A percentile compares a stretch with the other conserved stretches of the same genome.
Conservation (phyloP, 2,797 vertebrate genomes). For the Gymnoscopelus braueri region DNA sequence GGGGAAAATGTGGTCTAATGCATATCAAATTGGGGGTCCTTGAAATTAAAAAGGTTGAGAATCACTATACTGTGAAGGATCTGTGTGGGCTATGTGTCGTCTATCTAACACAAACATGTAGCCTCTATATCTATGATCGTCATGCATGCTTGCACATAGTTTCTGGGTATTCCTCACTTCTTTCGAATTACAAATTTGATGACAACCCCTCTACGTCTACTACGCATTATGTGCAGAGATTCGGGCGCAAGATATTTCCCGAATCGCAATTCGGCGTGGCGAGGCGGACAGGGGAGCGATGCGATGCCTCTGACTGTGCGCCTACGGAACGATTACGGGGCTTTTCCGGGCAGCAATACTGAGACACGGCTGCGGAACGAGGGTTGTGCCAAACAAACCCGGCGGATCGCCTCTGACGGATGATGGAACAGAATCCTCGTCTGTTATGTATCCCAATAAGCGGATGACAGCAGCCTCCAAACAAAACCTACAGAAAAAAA, state of each 20-base stretch:
- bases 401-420: slow-evolving; percentile 73
- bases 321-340: slow-evolving; percentile 72
- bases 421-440: slow-evolving; percentile 70
- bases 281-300: slow-evolving; percentile 68
- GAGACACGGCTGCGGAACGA: slow-evolving; percentile 70
- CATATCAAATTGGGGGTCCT: too few relatives aligned
- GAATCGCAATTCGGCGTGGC: slow-evolving; percentile 77
- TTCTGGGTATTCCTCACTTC: slow-evolving; percentile 31
- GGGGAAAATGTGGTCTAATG: too few relatives aligned
- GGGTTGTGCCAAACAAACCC: slow-evolving; percentile 51
- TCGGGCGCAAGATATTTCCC: slow-evolving; percentile 73
- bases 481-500: slow-evolving; percentile 72
- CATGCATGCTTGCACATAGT: slow-evolving; percentile 44
- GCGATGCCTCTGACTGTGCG: slow-evolving; percentile 45
- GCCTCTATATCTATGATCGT: background rate
- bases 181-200: slow-evolving; percentile 47
- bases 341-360: slow-evolving; percentile 72
- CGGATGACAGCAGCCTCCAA: slow-evolving; percentile 76
- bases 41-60: too few relatives aligned
- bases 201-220: slow-evolving; percentile 23
- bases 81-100: too few relatives aligned
- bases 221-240: slow-evolving; percentile 75
- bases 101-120: too few relatives aligned
- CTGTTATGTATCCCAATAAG: slow-evolving; percentile 66
- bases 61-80: too few relatives aligned